A percentile compares a stretch with the other conserved stretches of the same genome.
Conservation (phyloP, 2,113 vertebrate genomes). For the Catharus bicknelli region DNA sequence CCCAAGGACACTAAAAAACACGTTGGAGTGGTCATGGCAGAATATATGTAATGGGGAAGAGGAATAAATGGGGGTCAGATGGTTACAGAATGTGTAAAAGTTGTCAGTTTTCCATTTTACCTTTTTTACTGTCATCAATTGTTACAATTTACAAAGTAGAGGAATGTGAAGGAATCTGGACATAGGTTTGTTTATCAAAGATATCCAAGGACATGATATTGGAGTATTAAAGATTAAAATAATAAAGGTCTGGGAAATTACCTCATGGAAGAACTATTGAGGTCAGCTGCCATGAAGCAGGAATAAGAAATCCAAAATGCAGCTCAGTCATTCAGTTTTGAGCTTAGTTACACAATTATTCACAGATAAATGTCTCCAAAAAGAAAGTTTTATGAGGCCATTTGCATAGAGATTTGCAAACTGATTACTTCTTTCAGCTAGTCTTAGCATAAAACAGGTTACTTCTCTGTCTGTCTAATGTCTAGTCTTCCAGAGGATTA, state of each 20-base stretch:
- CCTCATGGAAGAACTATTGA: background rate
- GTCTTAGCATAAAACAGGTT: background rate
- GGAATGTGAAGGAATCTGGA: background rate
- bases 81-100: background rate
- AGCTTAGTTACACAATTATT: background rate
- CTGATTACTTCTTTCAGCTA: background rate
- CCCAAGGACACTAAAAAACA: background rate
- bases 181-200: background rate
- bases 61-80: background rate
- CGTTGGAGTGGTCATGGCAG: fast-evolving
- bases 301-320: background rate
- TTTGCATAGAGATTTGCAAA: background rate
- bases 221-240: background rate
- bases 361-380: background rate
- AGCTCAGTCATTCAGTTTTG: background rate
- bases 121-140: background rate
- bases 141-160: background rate
- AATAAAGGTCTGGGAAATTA: background rate
- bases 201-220: background rate
- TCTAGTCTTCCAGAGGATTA: background rate
- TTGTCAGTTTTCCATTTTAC: background rate
- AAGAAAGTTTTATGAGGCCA: background rate
- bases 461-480: background rate
- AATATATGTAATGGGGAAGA: background rate
- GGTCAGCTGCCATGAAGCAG: background rate